A percentile compares a stretch with the other conserved stretches of the same genome.
Evolutionary conservation across 2,888 invertebrate species (phyloP).

Genomic region (Oscheius sp.): DNA sequence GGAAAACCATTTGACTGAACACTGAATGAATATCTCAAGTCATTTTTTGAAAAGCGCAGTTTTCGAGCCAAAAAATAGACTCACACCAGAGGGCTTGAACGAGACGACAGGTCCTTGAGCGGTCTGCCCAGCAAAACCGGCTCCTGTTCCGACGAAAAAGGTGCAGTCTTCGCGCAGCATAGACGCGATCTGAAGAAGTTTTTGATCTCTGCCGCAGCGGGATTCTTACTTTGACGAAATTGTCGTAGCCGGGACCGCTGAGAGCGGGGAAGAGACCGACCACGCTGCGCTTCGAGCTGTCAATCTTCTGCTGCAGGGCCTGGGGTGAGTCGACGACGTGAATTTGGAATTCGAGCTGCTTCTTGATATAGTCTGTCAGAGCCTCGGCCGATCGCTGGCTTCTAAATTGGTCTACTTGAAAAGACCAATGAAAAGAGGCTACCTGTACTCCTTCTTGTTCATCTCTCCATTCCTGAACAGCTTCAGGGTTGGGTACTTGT

Average conservation of each 20-base stretch:
- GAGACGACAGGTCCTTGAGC: constrained; percentile 28
- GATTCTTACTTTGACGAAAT: constrained; percentile 76
- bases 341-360: constrained; percentile 88
- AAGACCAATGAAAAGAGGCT: not conserved
- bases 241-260: constrained; percentile 85
- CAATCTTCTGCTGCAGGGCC: constrained; percentile 78
- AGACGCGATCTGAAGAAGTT: constrained; percentile 77
- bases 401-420: constrained; percentile 44
- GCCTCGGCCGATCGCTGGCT: constrained; percentile 90
- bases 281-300: constrained; percentile 78
- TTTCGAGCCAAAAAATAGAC: not conserved
- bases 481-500: constrained; percentile 98
- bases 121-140: constrained; percentile 38
- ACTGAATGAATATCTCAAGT: not conserved
- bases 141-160: constrained; percentile 90
- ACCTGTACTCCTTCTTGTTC: constrained; percentile 76
- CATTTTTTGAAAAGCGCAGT: not conserved
- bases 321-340: constrained; percentile 82
- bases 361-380: constrained; percentile 87
- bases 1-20: no score
- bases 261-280: constrained; percentile 76
- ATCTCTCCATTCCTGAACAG: constrained; percentile 80
- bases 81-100: constrained; percentile 50
- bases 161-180: constrained; percentile 93
- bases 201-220: not conserved